Base-by-base conservation (phyloP, 1,140 invertebrate species). In the Euura saliciscinereae region DNA sequence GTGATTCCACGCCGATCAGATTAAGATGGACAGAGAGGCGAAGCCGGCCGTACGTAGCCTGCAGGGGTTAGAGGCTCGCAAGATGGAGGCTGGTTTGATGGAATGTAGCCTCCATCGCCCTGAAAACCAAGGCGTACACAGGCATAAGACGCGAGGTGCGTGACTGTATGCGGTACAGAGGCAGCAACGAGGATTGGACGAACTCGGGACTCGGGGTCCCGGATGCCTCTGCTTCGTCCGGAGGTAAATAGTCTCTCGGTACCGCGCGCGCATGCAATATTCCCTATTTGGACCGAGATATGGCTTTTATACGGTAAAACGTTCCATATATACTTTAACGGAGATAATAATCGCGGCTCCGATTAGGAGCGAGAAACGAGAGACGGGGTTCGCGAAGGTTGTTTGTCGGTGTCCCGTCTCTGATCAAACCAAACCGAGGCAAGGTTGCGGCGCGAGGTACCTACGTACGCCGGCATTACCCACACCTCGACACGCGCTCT, bases 11-110 rank as follows among this genome's bases (percentile, higher is more conserved):
- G 44, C 65, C 68, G 65, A 65, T 68, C 6, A 64, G 43, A 68
- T 45, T 66, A 65, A 74, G 73, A 68, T 8, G 76, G 72, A 71
- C 67, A 75, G 73, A 65, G 46, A 65, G 51, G 71, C 45, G 44
- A 64, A 45, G 65, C 69, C 66, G n/a, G 42, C 28, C 28, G 28
- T 28, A 44, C 43, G 45, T 70, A 28, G 71, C 66, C 71, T 71
- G 66, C 68, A 65, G 72, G 65, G 46, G 68, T 64, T 69, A 69
- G 72, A 66, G 59, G 73, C 75, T 74, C 67, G 70, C 80, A 80
- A 85, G 81, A 83, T 85, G 83, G 82, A 83, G 81, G 81, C 82
- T 83, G 80, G 78, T 83, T 85, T 84, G 83, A 85, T 84, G 82
- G 83, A 85, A 84, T 84, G 82, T 78, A 69, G 76, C 69, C 79